Conservation (phyloP, 2,888 invertebrate genomes). For the Bellardia bayeri region DNA sequence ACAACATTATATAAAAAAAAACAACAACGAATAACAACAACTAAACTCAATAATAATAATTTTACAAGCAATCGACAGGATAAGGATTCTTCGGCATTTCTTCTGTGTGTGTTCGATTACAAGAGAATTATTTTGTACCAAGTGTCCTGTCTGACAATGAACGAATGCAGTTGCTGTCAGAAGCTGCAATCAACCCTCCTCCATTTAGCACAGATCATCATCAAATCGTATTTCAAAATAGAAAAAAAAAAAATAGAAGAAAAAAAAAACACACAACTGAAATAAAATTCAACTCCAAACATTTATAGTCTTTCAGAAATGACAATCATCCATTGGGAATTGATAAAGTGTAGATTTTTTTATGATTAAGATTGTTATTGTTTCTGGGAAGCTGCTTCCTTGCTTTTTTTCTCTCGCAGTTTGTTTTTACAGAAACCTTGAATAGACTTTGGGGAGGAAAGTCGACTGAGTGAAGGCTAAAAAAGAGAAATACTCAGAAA, state of each 20-base stretch:
- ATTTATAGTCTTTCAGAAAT: slow-evolving; percentile 56
- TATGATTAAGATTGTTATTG: slow-evolving; percentile 66
- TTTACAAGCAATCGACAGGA: slow-evolving; percentile 74
- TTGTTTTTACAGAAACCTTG: slow-evolving; percentile 22
- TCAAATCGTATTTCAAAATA: slow-evolving; percentile 3
- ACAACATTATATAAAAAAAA: slow-evolving; percentile 41
- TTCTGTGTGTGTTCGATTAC: slow-evolving; percentile 17
- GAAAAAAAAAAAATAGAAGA: not conserved
- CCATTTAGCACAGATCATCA: slow-evolving; percentile 9
- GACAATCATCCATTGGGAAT: slow-evolving; percentile 69
- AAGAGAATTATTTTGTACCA: slow-evolving; percentile 38
- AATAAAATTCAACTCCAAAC: slow-evolving; percentile 49
- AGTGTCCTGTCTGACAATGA: slow-evolving; percentile 32
- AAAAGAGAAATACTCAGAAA: not conserved
- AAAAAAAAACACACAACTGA: not conserved
- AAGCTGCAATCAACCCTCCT: slow-evolving; percentile 57
- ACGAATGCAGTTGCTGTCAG: slow-evolving; percentile 49
- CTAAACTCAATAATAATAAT: slow-evolving; percentile 78
- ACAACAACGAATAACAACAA: slow-evolving; percentile 49
- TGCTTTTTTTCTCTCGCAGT: not conserved
- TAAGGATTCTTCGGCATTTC: slow-evolving; percentile 57
- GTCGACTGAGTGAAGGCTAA: slow-evolving; percentile 47
- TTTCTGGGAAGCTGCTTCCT: slow-evolving; percentile 53
- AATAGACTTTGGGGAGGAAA: slow-evolving; percentile 27
- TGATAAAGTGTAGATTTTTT: slow-evolving; percentile 70